A percentile compares a stretch with the other conserved stretches of the same genome.
phyloP scores from a whole-genome alignment of 2,888 invertebrate genomes.

The Athalia rosae region DNA sequence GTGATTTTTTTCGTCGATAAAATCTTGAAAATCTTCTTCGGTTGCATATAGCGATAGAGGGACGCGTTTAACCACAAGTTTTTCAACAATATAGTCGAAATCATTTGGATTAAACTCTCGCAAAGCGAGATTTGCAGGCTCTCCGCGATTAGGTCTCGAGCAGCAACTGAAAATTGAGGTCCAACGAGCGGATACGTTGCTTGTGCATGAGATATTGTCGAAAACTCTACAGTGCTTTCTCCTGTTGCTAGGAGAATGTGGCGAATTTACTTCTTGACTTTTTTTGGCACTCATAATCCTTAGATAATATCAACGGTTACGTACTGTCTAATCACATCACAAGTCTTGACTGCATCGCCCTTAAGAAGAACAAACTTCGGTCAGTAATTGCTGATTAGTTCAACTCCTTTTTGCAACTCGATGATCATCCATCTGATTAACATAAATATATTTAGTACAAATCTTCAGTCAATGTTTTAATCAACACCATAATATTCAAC shows the following conservation, averaged over 20 bases:
- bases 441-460: too few relatives aligned
- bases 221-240: constrained; percentile 24
- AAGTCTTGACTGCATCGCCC: neutral
- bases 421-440: too few relatives aligned
- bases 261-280: constrained; percentile 12
- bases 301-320: neutral
- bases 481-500: too few relatives aligned
- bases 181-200: constrained; percentile 32
- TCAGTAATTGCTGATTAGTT: too few relatives aligned
- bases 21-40: constrained; percentile 40
- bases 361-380: too few relatives aligned
- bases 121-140: neutral
- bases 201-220: constrained; percentile 37
- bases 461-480: too few relatives aligned
- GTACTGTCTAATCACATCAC: neutral
- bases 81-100: constrained; percentile 61
- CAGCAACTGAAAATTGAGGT: constrained; percentile 48
- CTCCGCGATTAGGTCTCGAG: constrained; percentile 21
- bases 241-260: neutral
- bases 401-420: too few relatives aligned
- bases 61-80: constrained; percentile 59
- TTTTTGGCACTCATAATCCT: constrained; percentile 19
- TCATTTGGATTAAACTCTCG: constrained; percentile 48
- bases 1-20: constrained; percentile 35
- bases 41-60: constrained; percentile 55